phyloP scores from a whole-genome alignment of 2,888 invertebrate genomes.

The Copidosoma aretas region DNA sequence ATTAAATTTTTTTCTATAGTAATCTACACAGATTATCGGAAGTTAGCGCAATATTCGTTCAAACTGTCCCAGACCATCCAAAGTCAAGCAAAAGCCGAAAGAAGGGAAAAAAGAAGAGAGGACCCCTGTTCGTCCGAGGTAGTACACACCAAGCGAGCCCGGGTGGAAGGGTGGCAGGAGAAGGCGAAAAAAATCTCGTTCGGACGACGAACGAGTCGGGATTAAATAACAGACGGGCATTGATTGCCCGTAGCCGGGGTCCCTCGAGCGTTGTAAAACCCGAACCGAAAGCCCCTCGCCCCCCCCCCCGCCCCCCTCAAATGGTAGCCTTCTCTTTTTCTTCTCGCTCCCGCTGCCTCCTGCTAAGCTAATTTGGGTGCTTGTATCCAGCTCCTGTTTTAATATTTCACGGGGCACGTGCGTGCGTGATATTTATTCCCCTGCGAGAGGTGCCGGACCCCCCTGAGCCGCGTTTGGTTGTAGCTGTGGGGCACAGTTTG shows the following conservation, averaged over 20 bases:
- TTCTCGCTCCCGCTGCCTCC: conserved; percentile 17
- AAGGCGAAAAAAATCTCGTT: conserved; percentile 32
- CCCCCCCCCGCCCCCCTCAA: no score
- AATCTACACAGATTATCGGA: no score
- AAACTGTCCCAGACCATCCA: no score
- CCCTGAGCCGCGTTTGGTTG: no score
- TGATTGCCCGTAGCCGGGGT: conserved; percentile 44
- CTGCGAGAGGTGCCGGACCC: no score
- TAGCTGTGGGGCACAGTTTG: no score
- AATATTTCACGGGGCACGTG: conserved; percentile 24
- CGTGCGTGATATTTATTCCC: not conserved
- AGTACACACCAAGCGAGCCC: no score
- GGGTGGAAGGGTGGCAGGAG: not conserved
- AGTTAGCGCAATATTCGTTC: no score
- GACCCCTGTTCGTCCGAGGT: no score
- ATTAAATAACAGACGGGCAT: conserved; percentile 37
- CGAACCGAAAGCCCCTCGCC: conserved; percentile 25
- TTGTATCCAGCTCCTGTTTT: conserved; percentile 38
- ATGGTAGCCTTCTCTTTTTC: conserved; percentile 3
- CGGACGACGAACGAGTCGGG: conserved; percentile 21
- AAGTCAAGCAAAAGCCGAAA: no score
- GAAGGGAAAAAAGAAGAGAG: no score
- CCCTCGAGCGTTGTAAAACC: conserved; percentile 42
- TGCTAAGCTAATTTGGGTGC: conserved; percentile 35
- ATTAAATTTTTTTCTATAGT: no score